Base-by-base conservation (phyloP, 2,113 vertebrate species). In the Mola mola region DNA sequence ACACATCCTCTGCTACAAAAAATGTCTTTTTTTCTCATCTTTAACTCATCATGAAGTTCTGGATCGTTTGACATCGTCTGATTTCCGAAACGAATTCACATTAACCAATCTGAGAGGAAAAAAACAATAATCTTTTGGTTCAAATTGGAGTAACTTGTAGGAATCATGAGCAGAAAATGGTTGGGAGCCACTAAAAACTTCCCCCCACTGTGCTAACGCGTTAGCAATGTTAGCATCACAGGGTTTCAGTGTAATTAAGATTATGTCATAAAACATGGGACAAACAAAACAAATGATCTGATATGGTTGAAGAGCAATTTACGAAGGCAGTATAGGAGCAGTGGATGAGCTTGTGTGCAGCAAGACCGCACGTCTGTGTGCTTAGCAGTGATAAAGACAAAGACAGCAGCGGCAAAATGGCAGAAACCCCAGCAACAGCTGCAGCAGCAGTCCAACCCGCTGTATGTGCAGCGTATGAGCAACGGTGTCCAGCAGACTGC, bases 401-500 rank as follows among this genome's bases (percentile, higher is more conserved):
- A 71, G 7, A 36, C 33, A 40, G 21, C 5, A 12, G 48, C 6
- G 44, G 29, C 38, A 73, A 66, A 73, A 49, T 31, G 55, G 48
- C 49, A 50, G 59, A 66, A 74, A 38, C 34, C 26, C 52, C 67
- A 37, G 34, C 50, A 78, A 69, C 58, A 60, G 49, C 58, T 53
- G 55, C 56, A 43, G 40, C 50, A 79, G 57, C 66, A 28, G 63
- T 56, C 53, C 43, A 82, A 66, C 57, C 42, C 19, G 24, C 37
- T 33, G 66, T 50, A 56, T 49, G 50, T 67, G 76, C 73, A 62
- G 72, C 47, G 60, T 53, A 26, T 57, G 60, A 78, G 68, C 20
- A 67, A 79, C 36, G 59, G 56, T 55, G 83, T 84, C 78, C 82
- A 72, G 69, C 56, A 66, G 41, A 71, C 71, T 72, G 75, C 57